Base-by-base conservation (phyloP, 2,888 invertebrate genomes). In the Coecobrya sp. region DNA sequence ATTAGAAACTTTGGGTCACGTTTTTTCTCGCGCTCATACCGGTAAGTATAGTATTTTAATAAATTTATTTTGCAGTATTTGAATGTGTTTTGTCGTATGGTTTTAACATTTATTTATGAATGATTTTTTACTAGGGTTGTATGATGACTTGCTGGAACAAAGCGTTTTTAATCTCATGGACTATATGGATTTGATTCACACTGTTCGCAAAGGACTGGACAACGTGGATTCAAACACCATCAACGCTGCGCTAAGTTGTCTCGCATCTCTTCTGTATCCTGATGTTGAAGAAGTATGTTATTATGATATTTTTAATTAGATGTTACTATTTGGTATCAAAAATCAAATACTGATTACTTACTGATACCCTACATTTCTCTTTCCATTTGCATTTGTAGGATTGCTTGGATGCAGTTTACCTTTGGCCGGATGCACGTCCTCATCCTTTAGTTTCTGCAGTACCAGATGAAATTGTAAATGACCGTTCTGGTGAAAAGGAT, bases 1-100 rank as follows among this genome's bases (percentile, higher is more conserved):
- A 0, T 96, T 99, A 19, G 97, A 97, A 92, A 97, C 98, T 0
- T 96, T 99, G 49, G 97, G 97, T 5, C 98, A 98, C 90, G 97
- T 99, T 65, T 95, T 96, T 16, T 92, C 94, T 62, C 96, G 96
- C 95, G 96, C 96, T 19, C 94, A 94, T 84, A 89, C 93, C 62
- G 94, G 94, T 94, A 86, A 55, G 7, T 65, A 2, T 5, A 65
- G 0, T 22, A 62, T 22, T 19, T 55, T 16, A 79, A 45, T 62
- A 65, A 36, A 2, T 36, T 36, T 4, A 36, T 4, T 36, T 36
- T 36, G 36, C 36, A 2, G 7, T 2, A 36, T 36, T 36, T 36
- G 36, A n/a, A 36, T 36, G 36, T 36, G 7, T n/a, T n/a, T n/a
- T n/a, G n/a, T n/a, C n/a, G n/a, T n/a, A n/a, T n/a, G n/a, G n/a